Conservation (phyloP, 1,140 invertebrate genomes). For the Drosophila willistoni region DNA sequence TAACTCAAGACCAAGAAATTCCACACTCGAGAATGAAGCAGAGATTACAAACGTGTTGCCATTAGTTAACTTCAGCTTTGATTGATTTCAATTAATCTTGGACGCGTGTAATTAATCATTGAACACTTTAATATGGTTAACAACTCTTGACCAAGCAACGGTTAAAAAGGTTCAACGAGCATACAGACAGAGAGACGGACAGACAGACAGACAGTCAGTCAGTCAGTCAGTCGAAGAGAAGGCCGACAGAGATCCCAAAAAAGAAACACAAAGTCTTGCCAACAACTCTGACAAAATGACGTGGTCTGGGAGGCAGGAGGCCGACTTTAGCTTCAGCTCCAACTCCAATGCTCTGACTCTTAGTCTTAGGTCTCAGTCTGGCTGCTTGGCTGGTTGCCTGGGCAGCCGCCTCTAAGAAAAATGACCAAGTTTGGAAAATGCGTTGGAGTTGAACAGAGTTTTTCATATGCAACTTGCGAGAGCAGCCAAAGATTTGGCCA, state of each 20-base stretch:
- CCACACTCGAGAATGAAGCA: constrained; percentile 46
- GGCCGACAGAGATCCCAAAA: constrained; percentile 13
- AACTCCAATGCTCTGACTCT: neutral
- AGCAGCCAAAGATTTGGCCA: constrained; percentile 42
- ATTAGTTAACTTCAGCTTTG: constrained; percentile 83
- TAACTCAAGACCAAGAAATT: constrained; percentile 48
- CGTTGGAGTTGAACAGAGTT: constrained; percentile 69
- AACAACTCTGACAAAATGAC: constrained; percentile 70
- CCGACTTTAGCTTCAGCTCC: neutral
- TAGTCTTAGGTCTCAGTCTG: neutral
- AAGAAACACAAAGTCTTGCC: constrained; percentile 24
- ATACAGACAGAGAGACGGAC: constrained; percentile 29
- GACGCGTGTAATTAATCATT: constrained; percentile 83
- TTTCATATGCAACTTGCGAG: constrained; percentile 59
- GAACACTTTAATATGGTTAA: constrained; percentile 83
- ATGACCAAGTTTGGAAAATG: constrained; percentile 77
- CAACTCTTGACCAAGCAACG: constrained; percentile 82
- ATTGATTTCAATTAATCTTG: constrained; percentile 83
- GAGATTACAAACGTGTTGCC: constrained; percentile 82
- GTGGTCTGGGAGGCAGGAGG: constrained; percentile 32
- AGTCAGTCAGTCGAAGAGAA: constrained; percentile 13
- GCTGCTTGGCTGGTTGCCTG: constrained; percentile 46
- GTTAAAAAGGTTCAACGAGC: constrained; percentile 83
- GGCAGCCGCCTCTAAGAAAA: constrained; percentile 73
- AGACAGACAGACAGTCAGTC: constrained; percentile 14